phyloP scores from a whole-genome alignment of 2,113 vertebrate species.

The Amia ocellicauda region DNA sequence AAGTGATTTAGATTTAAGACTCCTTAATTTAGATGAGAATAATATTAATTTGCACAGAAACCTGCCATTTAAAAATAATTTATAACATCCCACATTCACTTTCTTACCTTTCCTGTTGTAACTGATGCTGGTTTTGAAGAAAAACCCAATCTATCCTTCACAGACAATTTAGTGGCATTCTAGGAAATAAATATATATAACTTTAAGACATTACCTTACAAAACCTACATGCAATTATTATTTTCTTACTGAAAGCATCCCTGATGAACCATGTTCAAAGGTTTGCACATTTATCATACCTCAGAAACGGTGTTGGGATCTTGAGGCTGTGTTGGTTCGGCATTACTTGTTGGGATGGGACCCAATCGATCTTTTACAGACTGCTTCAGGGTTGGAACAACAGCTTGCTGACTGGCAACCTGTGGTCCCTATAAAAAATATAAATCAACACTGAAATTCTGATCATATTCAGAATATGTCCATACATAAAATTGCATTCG shows the following conservation, averaged over 20 bases:
- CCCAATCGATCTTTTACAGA: constrained; percentile 93
- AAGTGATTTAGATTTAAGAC: too few relatives aligned
- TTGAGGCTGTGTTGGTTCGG: constrained; percentile 75
- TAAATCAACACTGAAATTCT: too few relatives aligned
- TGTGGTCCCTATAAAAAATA: constrained; percentile 56
- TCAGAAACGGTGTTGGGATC: constrained; percentile 69
- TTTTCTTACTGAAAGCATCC: neutral
- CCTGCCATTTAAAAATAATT: too few relatives aligned
- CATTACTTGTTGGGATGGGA: constrained; percentile 74
- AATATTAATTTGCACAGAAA: too few relatives aligned
- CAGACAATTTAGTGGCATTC: constrained; percentile 81
- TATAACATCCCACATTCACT: too few relatives aligned
- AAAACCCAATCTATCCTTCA: constrained; percentile 89
- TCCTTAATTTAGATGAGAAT: too few relatives aligned
- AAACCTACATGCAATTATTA: neutral
- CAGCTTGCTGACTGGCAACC: constrained; percentile 62
- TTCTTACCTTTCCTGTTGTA: constrained; percentile 82
- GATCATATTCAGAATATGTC: constrained; percentile 24
- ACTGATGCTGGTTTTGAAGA: constrained; percentile 74
- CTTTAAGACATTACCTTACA: too few relatives aligned
- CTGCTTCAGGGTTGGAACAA: constrained; percentile 76
- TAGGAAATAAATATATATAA: constrained; percentile 41
- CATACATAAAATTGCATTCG: too few relatives aligned
- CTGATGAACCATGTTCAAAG: neutral
- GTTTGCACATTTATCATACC: constrained; percentile 53